Base-by-base conservation (phyloP, 2,888 invertebrate genomes). In the Morpho helenor region DNA sequence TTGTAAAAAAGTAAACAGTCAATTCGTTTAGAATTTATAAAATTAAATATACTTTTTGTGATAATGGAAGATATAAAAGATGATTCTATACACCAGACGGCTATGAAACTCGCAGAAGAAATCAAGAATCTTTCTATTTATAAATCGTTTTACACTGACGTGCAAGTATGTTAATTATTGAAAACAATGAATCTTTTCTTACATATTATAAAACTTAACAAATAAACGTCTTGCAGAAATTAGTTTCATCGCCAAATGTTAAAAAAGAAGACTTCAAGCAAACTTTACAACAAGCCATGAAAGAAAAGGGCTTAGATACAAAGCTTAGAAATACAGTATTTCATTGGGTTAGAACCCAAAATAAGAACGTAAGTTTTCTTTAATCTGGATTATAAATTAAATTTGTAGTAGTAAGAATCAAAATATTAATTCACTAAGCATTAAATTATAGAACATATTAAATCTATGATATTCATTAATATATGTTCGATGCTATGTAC, bases 301-400 rank as follows among this genome's bases (percentile, higher is more conserved):
- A 94, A 80, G 93, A 93, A 62, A 94, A 94, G 62, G 96, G 96
- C 5, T 87, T 97, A 70, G 96, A 97, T 75, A 95, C 95, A 5
- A 95, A 96, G 78, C 91, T 97, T 60, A 92, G 96, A 68, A 97
- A 97, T 74, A 95, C 96, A 60, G 94, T 97, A 52, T 97, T 94
- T 82, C 96, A 96, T 80, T 95, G 95, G 94, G 92, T 95, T 65
- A 93, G 95, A 60, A 82, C 87, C 55, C 91, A 91, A 61, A 84
- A 73, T 67, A 91, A 90, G 68, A 86, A 77, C 65, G 90, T 89
- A 73, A 81, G 86, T 69, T 22, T 8, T 16, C 8, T 50, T 45
- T 31, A 31, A 5, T 31, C 31, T 31, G 31, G 31, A 31, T 31
- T 31, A 31, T 31, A 31, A 31, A 31, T 31, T 2, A 31, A 31